phyloP scores from a whole-genome alignment of 1,140 invertebrate genomes.

The Teleopsis dalmanni region DNA sequence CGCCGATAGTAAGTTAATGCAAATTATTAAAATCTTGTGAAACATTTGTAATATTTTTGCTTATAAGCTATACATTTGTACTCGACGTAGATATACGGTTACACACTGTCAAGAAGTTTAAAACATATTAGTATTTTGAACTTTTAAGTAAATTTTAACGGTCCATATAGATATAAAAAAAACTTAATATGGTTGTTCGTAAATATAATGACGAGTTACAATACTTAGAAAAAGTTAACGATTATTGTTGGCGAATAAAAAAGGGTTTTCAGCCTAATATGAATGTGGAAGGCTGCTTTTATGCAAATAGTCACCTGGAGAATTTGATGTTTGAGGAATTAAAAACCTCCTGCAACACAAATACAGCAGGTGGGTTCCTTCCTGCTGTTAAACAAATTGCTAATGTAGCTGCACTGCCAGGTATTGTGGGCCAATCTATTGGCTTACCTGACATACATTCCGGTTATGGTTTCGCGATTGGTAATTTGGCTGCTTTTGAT shows the following conservation, averaged over 20 bases:
- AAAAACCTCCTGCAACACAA: constrained; percentile 78
- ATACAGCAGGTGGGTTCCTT: constrained; percentile 88
- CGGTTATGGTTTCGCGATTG: constrained; percentile 99
- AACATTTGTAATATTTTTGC: too few relatives aligned
- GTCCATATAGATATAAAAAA: too few relatives aligned
- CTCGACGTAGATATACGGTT: too few relatives aligned
- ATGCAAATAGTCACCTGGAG: constrained; percentile 89
- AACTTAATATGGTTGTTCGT: constrained; percentile 78
- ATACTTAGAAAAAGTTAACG: constrained; percentile 83
- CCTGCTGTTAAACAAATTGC: constrained; percentile 99
- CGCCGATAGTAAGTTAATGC: too few relatives aligned
- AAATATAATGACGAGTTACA: constrained; percentile 90
- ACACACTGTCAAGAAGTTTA: too few relatives aligned
- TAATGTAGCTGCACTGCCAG: constrained; percentile 97
- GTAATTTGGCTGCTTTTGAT: constrained; percentile 99
- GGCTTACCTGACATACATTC: constrained; percentile 99
- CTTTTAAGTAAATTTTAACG: too few relatives aligned
- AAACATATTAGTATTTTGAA: too few relatives aligned
- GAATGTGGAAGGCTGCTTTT: constrained; percentile 99
- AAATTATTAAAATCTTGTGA: too few relatives aligned
- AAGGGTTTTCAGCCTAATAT: constrained; percentile 99
- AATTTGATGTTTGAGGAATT: constrained; percentile 97
- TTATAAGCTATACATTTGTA: too few relatives aligned
- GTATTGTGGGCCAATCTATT: constrained; percentile 84
- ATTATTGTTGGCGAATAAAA: constrained; percentile 89